Evolutionary conservation across 2,888 invertebrate genomes (phyloP).

Genomic region (Ophonus ardosiacus): DNA sequence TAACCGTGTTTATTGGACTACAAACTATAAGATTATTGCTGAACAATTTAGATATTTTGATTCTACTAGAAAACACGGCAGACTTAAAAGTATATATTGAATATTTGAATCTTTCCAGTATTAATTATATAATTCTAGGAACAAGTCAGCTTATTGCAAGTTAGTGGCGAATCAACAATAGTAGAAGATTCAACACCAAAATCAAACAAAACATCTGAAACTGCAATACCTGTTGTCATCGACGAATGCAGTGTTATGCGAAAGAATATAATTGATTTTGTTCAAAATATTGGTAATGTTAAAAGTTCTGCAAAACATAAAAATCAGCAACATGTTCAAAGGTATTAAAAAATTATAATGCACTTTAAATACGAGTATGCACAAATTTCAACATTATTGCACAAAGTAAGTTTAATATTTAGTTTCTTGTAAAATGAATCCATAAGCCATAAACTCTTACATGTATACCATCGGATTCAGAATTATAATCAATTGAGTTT

Average conservation of each 20-base stretch:
- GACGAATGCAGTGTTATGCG: conserved; percentile 66
- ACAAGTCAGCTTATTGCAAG: conserved; percentile 63
- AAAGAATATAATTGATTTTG: conserved; percentile 65
- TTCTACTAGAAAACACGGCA: conserved; percentile 66
- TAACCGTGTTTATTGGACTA: conserved; percentile 66
- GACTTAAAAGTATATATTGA: conserved; percentile 65
- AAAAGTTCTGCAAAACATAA: conserved; percentile 5
- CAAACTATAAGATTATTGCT: conserved; percentile 66
- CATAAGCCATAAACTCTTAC: too few species aligned
- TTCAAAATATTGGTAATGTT: conserved; percentile 64
- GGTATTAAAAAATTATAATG: conserved; percentile 25
- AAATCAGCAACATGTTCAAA: conserved; percentile 31
- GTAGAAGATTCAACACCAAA: conserved; percentile 33
- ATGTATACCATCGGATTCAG: too few species aligned
- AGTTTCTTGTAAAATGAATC: too few species aligned
- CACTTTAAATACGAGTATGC: background rate
- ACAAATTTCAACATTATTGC: background rate
- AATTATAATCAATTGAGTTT: too few species aligned
- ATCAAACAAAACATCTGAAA: conserved; percentile 3
- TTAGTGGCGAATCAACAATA: conserved; percentile 18
- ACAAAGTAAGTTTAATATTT: background rate
- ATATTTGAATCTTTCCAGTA: background rate
- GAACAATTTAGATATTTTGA: conserved; percentile 66
- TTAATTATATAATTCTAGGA: conserved; percentile 58
- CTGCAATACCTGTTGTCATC: conserved; percentile 62